A percentile compares a stretch with the other conserved stretches of the same genome.
phyloP scores from a whole-genome alignment of 2,888 invertebrate species.

The Chalcis sispes region DNA sequence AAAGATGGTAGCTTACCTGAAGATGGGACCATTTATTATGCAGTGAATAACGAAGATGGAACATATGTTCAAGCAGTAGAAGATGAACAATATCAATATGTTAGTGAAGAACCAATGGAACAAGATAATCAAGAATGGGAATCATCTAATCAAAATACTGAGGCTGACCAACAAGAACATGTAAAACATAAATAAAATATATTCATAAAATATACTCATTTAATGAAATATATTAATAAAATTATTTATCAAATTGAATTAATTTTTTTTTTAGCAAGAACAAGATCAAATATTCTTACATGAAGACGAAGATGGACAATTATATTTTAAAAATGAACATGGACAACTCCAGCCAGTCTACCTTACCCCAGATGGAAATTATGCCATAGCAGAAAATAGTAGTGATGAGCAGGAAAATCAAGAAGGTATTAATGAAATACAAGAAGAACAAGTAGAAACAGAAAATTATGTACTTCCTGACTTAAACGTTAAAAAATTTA shows the following conservation, averaged over 20 bases:
- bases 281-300: conserved; percentile 73
- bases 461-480: conserved; percentile 67
- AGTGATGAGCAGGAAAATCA: conserved; percentile 68
- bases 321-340: conserved; percentile 73
- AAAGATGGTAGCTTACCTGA: conserved; percentile 68
- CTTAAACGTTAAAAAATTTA: conserved; percentile 60
- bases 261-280: conserved; percentile 44
- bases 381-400: conserved; percentile 71
- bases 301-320: conserved; percentile 73
- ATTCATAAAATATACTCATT: not conserved
- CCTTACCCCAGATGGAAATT: conserved; percentile 73
- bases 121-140: conserved; percentile 71
- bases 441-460: conserved; percentile 61
- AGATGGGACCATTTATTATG: conserved; percentile 73
- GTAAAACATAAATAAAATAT: conserved; percentile 31
- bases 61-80: conserved; percentile 60
- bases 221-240: conserved; percentile 1
- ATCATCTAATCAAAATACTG: conserved; percentile 62
- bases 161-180: conserved; percentile 55
- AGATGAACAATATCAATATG: conserved; percentile 67
- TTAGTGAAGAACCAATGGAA: conserved; percentile 64
- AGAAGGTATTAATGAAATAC: conserved; percentile 59
- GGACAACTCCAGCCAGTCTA: conserved; percentile 73
- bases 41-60: conserved; percentile 67
- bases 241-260: no score